Evolutionary conservation across 2,113 vertebrate genomes (phyloP).

Genomic region (Hyperoodon ampullatus): DNA sequence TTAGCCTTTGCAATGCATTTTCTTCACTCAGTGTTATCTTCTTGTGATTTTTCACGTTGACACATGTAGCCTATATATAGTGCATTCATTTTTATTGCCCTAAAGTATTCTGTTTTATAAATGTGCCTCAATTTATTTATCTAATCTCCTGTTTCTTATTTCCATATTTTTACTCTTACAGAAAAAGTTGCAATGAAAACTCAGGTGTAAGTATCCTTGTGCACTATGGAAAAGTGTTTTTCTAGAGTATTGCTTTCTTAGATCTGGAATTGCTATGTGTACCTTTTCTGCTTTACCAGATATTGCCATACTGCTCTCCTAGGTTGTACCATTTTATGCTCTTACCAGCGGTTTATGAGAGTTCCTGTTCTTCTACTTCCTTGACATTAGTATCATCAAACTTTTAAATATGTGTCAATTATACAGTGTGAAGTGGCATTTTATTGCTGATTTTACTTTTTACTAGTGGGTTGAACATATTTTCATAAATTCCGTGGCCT

Average conservation of each 20-base stretch:
- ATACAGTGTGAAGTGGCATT: not conserved
- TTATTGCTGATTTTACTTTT: constrained; percentile 26
- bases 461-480: not conserved
- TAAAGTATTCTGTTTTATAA: not conserved
- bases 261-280: not conserved
- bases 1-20: not conserved
- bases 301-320: not conserved
- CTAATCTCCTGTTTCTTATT: not conserved
- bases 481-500: not conserved
- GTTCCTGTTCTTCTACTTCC: not conserved
- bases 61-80: not conserved
- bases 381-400: not conserved
- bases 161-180: not conserved
- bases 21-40: not conserved
- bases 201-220: not conserved
- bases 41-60: constrained; percentile 7
- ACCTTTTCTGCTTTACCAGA: not conserved
- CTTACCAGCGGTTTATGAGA: not conserved
- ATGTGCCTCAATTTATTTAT: not conserved
- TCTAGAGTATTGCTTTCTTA: not conserved
- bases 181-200: not conserved
- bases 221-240: not conserved
- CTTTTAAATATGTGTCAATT: not conserved
- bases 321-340: not conserved
- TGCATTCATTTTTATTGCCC: not conserved